Evolutionary conservation across 2,113 vertebrate genomes (phyloP), one percentile per base, ranked within the genome.

Genomic region (Antigone vipio): DNA sequence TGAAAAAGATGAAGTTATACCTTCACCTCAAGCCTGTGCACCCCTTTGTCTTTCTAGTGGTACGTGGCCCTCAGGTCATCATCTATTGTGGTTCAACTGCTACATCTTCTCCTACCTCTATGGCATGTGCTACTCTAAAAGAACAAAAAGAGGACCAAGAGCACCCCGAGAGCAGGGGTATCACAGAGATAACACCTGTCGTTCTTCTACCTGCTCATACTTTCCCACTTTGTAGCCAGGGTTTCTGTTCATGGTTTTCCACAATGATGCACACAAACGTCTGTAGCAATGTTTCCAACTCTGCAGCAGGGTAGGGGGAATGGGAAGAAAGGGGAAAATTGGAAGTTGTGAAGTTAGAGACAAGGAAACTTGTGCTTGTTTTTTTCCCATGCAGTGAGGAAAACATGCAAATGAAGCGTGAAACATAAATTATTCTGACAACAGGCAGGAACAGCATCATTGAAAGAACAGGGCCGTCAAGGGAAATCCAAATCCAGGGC

Each of bases 391-490:
- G 49, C 87, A 93, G 59, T 81, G 77, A 93, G 76, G 78, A 94
- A 95, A 95, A 77, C 84, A 86, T 94, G 91, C 45, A 96, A 98
- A 97, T 94, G 81, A 96, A 92, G n/a, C 85, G 76, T 92, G 80
- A 96, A 97, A 87, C 32, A 96, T 75, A 95, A 90, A 95, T 96
- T 93, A 81, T 93, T 97, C 85, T 89, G 89, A 75, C 95, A 96
- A 95, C 53, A 96, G 88, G 62, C 49, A 94, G 94, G 83, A 97
- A 80, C 19, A 94, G 8, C 64, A 74, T 50, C 59, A 66, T 55
- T 95, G 91, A 88, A 96, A 96, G 62, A 97, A 87, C 24, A 52
- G 64, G 50, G 49, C 71, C 68, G 87, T 72, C 50, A 76, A 84
- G 84, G 81, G 42, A 97, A 95, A 96, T 85, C 90, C 72, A 95